A percentile compares a stretch with the other conserved stretches of the same genome.
Evolutionary conservation across 2,888 invertebrate genomes (phyloP).

Genomic region (Enchytraeus crypticus): DNA sequence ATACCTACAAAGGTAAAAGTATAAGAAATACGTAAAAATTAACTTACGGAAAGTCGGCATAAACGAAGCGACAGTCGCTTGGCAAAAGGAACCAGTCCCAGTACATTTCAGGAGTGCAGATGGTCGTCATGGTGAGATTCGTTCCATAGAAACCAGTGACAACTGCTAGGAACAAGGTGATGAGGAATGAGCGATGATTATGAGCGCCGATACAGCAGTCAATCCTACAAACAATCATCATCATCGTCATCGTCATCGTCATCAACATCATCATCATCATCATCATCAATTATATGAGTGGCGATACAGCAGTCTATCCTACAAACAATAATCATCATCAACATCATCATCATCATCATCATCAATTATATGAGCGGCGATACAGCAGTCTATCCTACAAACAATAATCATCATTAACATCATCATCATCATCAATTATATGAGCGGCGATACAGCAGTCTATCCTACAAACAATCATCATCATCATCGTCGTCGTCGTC

Average conservation of each 20-base stretch:
- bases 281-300: too few species aligned
- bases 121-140: slow-evolving; percentile 73
- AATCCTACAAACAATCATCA: slow-evolving; percentile 33
- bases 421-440: too few species aligned
- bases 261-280: not conserved
- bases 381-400: too few species aligned
- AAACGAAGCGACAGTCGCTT: slow-evolving; percentile 74
- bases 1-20: too few species aligned
- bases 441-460: too few species aligned
- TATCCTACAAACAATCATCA: too few species aligned
- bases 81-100: slow-evolving; percentile 65
- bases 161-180: slow-evolving; percentile 41
- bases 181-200: slow-evolving; percentile 45
- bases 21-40: too few species aligned
- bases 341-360: slow-evolving; percentile 23
- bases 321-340: not conserved
- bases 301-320: too few species aligned
- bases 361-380: too few species aligned
- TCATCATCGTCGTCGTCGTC: too few species aligned
- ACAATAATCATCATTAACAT: too few species aligned
- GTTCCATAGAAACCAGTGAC: slow-evolving; percentile 57
- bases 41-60: slow-evolving; percentile 59
- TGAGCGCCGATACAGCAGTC: slow-evolving; percentile 45
- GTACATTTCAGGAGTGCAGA: slow-evolving; percentile 70
- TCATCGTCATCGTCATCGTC: not conserved